Conservation (phyloP, 2,888 invertebrate genomes). For the Himalopsyche kuldschensis region DNA sequence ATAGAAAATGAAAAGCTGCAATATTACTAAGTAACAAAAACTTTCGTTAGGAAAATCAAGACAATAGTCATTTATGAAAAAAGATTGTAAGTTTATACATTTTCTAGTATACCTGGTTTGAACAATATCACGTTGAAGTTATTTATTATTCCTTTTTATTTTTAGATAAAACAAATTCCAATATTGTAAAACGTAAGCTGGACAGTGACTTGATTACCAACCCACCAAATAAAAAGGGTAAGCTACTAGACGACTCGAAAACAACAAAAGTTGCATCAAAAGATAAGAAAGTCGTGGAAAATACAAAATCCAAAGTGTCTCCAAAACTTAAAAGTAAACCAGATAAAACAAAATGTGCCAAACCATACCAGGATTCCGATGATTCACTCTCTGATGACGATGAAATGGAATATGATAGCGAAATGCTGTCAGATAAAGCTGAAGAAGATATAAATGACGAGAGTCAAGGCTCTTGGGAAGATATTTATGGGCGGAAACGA, state of each 20-base stretch:
- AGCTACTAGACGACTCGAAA: background rate
- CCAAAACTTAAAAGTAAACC: background rate
- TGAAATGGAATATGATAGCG: conserved; percentile 10
- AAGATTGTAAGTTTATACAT: too few relatives aligned
- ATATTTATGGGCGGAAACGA: conserved; percentile 89
- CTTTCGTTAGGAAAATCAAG: too few relatives aligned
- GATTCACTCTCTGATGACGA: background rate
- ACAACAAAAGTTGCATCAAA: background rate
- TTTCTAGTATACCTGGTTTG: too few relatives aligned
- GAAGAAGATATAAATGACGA: conserved; percentile 30
- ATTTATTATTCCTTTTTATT: background rate
- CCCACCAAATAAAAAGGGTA: background rate
- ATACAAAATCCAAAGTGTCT: background rate
- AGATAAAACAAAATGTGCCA: background rate
- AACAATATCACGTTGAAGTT: background rate
- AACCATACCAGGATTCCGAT: conserved; percentile 10
- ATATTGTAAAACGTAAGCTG: background rate
- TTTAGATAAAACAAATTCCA: background rate
- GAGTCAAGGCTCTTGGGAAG: conserved; percentile 67
- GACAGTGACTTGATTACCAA: background rate
- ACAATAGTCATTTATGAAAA: too few relatives aligned
- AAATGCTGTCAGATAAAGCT: background rate
- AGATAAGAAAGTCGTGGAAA: background rate
- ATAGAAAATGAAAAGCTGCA: too few relatives aligned
- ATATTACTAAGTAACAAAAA: too few relatives aligned